phyloP scores from a whole-genome alignment of 2,113 vertebrate species.

The Gambusia holbrooki region DNA sequence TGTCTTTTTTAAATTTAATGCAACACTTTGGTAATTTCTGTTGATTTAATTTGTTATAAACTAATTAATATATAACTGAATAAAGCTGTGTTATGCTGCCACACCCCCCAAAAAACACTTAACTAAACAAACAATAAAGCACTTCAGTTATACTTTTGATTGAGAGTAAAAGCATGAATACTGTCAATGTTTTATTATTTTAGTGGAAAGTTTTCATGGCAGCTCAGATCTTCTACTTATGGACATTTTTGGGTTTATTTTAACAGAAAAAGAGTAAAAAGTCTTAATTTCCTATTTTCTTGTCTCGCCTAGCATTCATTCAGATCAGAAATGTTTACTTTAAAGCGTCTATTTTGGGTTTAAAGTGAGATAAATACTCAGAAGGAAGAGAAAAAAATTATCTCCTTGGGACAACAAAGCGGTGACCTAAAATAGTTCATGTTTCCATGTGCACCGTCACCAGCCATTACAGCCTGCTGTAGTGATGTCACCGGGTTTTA shows the following conservation, averaged over 20 bases:
- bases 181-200: too few relatives aligned
- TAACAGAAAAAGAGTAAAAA: too few relatives aligned
- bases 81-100: too few relatives aligned
- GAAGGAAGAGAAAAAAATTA: neutral
- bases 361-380: neutral
- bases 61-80: neutral
- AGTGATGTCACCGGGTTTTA: conserved; percentile 51
- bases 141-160: too few relatives aligned
- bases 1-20: neutral
- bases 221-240: too few relatives aligned
- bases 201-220: too few relatives aligned
- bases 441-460: neutral
- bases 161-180: too few relatives aligned
- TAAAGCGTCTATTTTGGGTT: neutral
- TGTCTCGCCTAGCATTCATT: neutral
- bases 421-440: neutral
- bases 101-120: too few relatives aligned
- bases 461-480: conserved; percentile 3
- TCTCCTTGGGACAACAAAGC: neutral
- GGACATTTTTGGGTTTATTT: too few relatives aligned
- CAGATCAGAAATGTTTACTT: neutral
- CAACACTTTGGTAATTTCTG: too few relatives aligned
- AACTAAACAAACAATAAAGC: too few relatives aligned
- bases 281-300: neutral
- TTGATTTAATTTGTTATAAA: neutral